phyloP scores from a whole-genome alignment of 1,140 invertebrate species.

The Pseudobourletiella spinata region DNA sequence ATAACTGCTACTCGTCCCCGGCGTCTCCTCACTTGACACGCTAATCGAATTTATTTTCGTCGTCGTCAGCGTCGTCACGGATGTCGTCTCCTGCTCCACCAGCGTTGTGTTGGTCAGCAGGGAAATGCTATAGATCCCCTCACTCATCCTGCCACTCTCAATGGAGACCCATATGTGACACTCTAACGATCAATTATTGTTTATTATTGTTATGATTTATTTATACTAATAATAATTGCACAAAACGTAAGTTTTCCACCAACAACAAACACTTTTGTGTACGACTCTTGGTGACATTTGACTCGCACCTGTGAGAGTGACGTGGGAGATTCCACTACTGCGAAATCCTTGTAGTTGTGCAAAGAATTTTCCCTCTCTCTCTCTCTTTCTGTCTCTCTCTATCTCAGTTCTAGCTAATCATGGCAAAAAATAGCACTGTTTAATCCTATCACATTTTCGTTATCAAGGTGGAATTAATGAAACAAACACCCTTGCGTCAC shows the following conservation, averaged over 20 bases:
- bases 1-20: constrained; percentile 20
- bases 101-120: neutral
- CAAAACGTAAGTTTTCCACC: too few species aligned
- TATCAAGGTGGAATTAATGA: too few species aligned
- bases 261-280: too few species aligned
- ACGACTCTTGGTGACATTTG: too few species aligned
- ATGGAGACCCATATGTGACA: neutral
- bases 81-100: neutral
- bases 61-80: constrained; percentile 1
- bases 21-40: neutral
- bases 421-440: too few species aligned
- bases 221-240: neutral
- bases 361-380: too few species aligned
- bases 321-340: neutral
- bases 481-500: too few species aligned
- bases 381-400: too few species aligned
- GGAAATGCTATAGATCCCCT: neutral
- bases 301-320: too few species aligned
- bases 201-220: neutral
- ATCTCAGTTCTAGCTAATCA: too few species aligned
- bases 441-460: too few species aligned
- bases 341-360: neutral
- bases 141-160: constrained; percentile 1
- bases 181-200: neutral
- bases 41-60: constrained; percentile 1